Evolutionary conservation across 2,888 invertebrate species (phyloP), one percentile per base, ranked within the genome.

Genomic region (Leptinotarsa rubiginosa): DNA sequence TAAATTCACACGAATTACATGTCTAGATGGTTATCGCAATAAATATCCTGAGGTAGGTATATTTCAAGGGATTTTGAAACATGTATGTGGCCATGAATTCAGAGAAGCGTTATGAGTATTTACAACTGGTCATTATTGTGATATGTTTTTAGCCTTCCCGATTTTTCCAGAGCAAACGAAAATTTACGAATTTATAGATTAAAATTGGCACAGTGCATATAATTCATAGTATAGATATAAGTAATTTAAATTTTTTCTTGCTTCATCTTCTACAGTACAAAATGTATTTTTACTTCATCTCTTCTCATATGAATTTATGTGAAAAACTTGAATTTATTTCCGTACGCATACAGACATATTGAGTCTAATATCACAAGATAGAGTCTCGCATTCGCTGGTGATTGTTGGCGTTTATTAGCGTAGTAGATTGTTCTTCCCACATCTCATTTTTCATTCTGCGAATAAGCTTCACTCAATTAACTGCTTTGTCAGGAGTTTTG

Each of bases 341-440:
- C 22, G 20, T 22, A 4, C 22, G 15, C 20, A 22, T 62, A 16
- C 16, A 16, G 5, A 16, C n/a, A 31, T 31, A 62, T 31, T n/a
- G 62, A n/a, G 7, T 5, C 5, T 5, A n/a, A 25, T 62, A n/a
- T 41, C 25, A 25, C n/a, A 62, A 62, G 16, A 13, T 22, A 16
- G 12, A 22, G 22, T 59, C 25, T 25, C 59, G 25, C 13, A 41
- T 41, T 41, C 2, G 41, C 41, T 59, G 4, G 59, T 25, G 59
- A 10, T 59, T 7, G 16, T 62, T 62, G 5, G 31, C 13, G 62
- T 62, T 25, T 25, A 67, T 16, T 47, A 67, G 4, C 31, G 31
- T 52, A 50, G 67, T 67, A 50, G 67, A 67, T 67, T 50, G n/a
- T 52, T 65, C 75, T 72, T 75, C 75, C 75, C 75, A 75, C 75